Base-by-base conservation (phyloP, 30 jellyfish, hydroid and myxozoan genomes). In the Chironex yamaguchii region DNA sequence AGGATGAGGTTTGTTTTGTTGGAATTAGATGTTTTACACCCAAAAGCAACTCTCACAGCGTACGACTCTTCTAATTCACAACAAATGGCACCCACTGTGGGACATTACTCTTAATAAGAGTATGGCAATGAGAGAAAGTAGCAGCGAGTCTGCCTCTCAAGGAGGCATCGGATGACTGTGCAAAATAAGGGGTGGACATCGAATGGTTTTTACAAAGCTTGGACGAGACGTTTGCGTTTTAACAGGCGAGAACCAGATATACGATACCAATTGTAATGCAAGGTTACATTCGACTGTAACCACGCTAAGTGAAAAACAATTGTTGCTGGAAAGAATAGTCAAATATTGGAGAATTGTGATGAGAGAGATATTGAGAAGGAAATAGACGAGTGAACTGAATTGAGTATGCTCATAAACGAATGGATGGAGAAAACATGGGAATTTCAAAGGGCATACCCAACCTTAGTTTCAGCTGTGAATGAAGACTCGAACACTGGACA, bases 131-230 rank as follows among this genome's bases (percentile, higher is more conserved):
- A n/a, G n/a, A n/a, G n/a, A n/a, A n/a, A n/a, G n/a, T n/a, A n/a
- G n/a, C n/a, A n/a, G n/a, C n/a, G n/a, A n/a, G n/a, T n/a, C n/a
- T n/a, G n/a, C n/a, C n/a, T n/a, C n/a, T n/a, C n/a, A n/a, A n/a
- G n/a, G n/a, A n/a, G n/a, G n/a, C n/a, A 4, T 54, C 34, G 74
- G 65, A 32, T 62, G 91, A 65, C 20, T 23, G 71, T 27, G 42
- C 23, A 22, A 26, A 26, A 26, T 80, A 21, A 82, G 91, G 6
- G 84, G 82, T 23, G 91, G 91, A 26, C 52, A 80, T 36, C 52
- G 91, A 30, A 74, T 63, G 22, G 83, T 65, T 33, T 74, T 63
- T 0, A 63, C 91, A 51, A 80, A 80, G 65, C 48, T 80, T 9
- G 26, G 26, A 25, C 63, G 42, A 80, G 74, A 80, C 48, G 91